phyloP scores from a whole-genome alignment of 2,888 invertebrate genomes.

The Macaria liturata region DNA sequence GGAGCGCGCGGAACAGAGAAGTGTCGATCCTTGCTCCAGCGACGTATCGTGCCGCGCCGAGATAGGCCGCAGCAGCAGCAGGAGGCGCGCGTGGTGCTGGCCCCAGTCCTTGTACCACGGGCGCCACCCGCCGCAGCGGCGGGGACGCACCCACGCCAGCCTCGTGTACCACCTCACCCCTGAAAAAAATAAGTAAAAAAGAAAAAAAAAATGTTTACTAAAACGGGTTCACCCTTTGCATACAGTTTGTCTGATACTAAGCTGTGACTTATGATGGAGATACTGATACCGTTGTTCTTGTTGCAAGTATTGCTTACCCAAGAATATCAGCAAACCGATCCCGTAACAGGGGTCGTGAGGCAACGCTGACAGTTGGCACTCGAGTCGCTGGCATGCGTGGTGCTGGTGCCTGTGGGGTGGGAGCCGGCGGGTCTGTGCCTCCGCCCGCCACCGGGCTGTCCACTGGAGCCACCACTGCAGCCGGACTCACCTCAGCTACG shows the following conservation, averaged over 20 bases:
- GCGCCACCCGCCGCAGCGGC: constrained; percentile 32
- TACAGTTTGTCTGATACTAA: too few species aligned
- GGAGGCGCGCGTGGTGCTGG: constrained; percentile 31
- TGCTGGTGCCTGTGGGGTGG: too few species aligned
- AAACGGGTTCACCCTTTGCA: too few species aligned
- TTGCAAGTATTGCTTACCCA: constrained; percentile 74
- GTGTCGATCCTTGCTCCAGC: constrained; percentile 85
- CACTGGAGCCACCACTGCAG: too few species aligned
- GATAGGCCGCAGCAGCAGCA: constrained; percentile 89
- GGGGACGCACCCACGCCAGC: constrained; percentile 37
- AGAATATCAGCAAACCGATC: constrained; percentile 89
- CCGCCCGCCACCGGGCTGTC: too few species aligned
- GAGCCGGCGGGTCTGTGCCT: constrained; percentile 21
- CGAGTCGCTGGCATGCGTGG: neutral
- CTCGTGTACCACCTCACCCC: constrained; percentile 66
- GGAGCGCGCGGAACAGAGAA: constrained; percentile 69
- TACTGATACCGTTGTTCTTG: too few species aligned
- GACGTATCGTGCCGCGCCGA: constrained; percentile 91
- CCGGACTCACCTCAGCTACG: too few species aligned
- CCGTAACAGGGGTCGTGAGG: constrained; percentile 50
- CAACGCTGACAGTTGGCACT: constrained; percentile 26
- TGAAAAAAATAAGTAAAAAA: constrained; percentile 26
- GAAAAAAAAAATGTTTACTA: too few species aligned
- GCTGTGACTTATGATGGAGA: too few species aligned
- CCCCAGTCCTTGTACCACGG: constrained; percentile 15